A percentile compares a stretch with the other conserved stretches of the same genome.
phyloP scores from a whole-genome alignment of 2,797 vertebrate species.

The Galaxias olidus region DNA sequence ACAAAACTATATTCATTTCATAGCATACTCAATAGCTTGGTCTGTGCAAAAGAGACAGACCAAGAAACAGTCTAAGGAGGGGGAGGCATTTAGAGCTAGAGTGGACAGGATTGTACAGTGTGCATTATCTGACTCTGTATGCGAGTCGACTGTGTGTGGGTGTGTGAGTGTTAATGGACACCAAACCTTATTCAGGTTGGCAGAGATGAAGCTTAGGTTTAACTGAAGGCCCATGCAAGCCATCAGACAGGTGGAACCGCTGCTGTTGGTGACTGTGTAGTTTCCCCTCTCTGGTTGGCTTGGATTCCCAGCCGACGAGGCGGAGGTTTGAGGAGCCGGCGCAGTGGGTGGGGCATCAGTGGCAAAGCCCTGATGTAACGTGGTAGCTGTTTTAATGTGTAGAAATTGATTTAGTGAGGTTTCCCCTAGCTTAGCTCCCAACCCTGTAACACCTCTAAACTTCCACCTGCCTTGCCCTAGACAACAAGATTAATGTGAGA shows the following conservation, averaged over 20 bases:
- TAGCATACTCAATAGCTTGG: too few relatives aligned
- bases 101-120: background rate
- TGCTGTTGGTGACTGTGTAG: slow-evolving; percentile 77
- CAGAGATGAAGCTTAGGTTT: slow-evolving; percentile 80
- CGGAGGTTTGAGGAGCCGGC: slow-evolving; percentile 46
- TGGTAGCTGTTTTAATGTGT: slow-evolving; percentile 44
- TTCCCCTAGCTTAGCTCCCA: too few relatives aligned
- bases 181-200: slow-evolving; percentile 72
- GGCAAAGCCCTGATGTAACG: slow-evolving; percentile 56
- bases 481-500: too few relatives aligned
- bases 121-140: background rate
- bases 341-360: slow-evolving; percentile 54
- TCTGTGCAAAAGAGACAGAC: too few relatives aligned
- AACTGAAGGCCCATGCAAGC: slow-evolving; percentile 85
- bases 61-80: too few relatives aligned
- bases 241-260: slow-evolving; percentile 69
- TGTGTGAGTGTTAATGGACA: slow-evolving; percentile 26
- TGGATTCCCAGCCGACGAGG: slow-evolving; percentile 58
- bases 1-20: too few relatives aligned
- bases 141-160: background rate
- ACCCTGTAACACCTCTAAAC: too few relatives aligned
- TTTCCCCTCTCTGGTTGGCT: slow-evolving; percentile 67
- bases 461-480: too few relatives aligned
- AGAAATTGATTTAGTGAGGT: too few relatives aligned
- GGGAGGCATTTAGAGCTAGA: too few relatives aligned